Conservation (phyloP, 2,888 invertebrate species). For the Coenonympha glycerion region DNA sequence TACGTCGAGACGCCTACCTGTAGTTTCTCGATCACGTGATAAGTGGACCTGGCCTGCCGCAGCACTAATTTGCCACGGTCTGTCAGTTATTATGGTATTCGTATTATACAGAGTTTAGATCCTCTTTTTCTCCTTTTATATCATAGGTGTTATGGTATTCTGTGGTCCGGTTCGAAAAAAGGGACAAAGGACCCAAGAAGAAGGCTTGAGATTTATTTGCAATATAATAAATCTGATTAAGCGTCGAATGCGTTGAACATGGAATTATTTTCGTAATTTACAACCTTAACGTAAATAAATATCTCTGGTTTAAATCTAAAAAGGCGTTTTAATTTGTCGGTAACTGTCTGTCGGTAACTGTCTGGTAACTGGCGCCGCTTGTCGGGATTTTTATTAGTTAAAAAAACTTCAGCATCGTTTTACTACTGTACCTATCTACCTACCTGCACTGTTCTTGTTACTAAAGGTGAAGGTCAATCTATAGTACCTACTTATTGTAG, state of each 20-base stretch:
- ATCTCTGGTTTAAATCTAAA: constrained; percentile 27
- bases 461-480: not conserved
- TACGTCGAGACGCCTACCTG: too few relatives aligned
- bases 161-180: too few relatives aligned
- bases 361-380: constrained; percentile 25
- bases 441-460: constrained; percentile 1
- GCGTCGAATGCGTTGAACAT: constrained; percentile 14
- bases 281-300: constrained; percentile 25
- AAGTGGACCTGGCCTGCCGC: too few relatives aligned
- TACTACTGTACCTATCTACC: constrained; percentile 22
- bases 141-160: too few relatives aligned
- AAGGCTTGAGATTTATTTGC: not conserved
- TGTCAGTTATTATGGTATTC: too few relatives aligned
- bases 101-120: too few relatives aligned
- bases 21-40: too few relatives aligned
- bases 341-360: too few relatives aligned
- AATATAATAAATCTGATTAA: constrained; percentile 15
- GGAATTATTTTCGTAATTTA: constrained; percentile 18
- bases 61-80: too few relatives aligned
- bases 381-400: constrained; percentile 16
- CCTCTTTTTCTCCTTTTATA: too few relatives aligned
- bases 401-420: constrained; percentile 10
- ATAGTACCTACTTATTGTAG: too few relatives aligned
- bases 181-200: not conserved
- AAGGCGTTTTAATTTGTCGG: constrained; percentile 29